phyloP scores from a whole-genome alignment of 2,113 vertebrate genomes.

The Proterorhinus semilunaris region DNA sequence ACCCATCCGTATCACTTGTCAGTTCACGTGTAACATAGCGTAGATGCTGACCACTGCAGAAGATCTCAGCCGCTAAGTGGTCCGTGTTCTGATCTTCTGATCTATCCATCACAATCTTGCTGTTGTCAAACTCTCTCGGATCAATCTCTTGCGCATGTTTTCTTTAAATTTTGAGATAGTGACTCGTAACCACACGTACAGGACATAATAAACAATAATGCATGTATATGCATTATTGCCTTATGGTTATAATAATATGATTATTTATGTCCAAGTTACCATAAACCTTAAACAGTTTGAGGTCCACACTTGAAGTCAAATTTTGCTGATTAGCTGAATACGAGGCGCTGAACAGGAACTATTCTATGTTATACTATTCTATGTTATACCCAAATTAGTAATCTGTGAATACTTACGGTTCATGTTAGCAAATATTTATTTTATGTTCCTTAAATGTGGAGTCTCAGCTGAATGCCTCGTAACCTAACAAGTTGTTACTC shows the following conservation, averaged over 20 bases:
- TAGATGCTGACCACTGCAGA: background rate
- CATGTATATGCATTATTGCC: no score
- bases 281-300: background rate
- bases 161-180: no score
- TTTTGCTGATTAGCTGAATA: slow-evolving; percentile 10
- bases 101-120: background rate
- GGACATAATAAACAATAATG: no score
- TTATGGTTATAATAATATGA: no score
- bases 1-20: background rate
- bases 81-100: background rate
- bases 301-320: background rate
- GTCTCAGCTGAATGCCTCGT: slow-evolving; percentile 31
- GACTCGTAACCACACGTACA: no score
- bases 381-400: slow-evolving; percentile 22
- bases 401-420: slow-evolving; percentile 7
- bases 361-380: no score
- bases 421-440: slow-evolving; percentile 33
- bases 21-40: background rate
- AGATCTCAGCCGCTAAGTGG: background rate
- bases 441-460: slow-evolving; percentile 23
- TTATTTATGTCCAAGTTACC: background rate
- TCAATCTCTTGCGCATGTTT: no score
- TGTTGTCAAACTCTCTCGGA: background rate
- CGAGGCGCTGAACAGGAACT: slow-evolving; percentile 3
- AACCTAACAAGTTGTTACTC: slow-evolving; percentile 51